A percentile compares a stretch with the other conserved stretches of the same genome.
Evolutionary conservation across 2,113 vertebrate species (phyloP).

Genomic region (Caracal caracal): DNA sequence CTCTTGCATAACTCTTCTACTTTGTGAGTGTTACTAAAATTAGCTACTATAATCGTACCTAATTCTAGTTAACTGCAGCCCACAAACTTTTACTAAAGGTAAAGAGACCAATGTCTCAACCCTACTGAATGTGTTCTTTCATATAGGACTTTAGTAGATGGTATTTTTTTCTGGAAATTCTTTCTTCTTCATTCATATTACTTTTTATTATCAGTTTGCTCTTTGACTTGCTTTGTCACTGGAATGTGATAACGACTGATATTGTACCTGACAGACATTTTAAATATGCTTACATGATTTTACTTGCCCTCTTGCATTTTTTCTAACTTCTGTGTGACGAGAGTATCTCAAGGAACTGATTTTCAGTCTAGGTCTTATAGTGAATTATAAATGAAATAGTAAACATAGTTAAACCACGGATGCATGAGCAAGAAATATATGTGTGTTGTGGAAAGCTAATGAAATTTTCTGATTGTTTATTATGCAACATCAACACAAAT

Average conservation of each 20-base stretch:
- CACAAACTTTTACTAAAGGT: not conserved
- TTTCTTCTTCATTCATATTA: not conserved
- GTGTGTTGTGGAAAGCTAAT: not conserved
- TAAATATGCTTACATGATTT: not conserved
- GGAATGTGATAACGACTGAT: not conserved
- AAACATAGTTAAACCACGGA: not conserved
- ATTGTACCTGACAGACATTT: not conserved
- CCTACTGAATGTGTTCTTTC: not conserved
- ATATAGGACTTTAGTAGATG: not conserved
- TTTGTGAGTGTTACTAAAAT: not conserved
- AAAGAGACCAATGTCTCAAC: not conserved
- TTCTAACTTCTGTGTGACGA: not conserved
- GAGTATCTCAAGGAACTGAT: no score
- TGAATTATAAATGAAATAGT: not conserved
- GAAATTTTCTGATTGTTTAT: not conserved
- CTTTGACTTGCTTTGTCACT: not conserved
- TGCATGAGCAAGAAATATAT: not conserved
- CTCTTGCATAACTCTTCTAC: not conserved
- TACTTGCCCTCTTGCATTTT: not conserved
- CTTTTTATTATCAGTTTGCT: not conserved
- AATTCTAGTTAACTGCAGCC: not conserved
- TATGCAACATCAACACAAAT: not conserved
- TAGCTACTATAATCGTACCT: no score
- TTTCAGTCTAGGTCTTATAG: no score
- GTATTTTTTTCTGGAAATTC: not conserved